Percentiles rank a stretch among this genome's conserved stretches.
Evolutionary conservation across 2,888 invertebrate species (phyloP).

Genomic region (Lasioglossum vierecki): DNA sequence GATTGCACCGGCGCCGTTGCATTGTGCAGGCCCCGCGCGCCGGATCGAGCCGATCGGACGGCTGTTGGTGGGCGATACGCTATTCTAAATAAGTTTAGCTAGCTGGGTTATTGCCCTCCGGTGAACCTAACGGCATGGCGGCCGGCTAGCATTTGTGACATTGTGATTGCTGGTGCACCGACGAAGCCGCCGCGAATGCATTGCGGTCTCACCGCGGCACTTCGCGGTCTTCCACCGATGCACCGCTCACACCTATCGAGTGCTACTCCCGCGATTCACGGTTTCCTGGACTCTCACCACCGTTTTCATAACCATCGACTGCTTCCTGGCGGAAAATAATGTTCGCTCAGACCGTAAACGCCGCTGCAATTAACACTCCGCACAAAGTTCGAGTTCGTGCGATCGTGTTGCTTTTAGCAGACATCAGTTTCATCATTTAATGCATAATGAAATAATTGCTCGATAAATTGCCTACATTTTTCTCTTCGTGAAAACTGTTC

Average conservation of each 20-base stretch:
- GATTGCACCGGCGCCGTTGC: constrained; percentile 43
- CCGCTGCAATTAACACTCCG: not conserved
- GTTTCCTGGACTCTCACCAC: constrained; percentile 22
- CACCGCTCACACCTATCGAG: constrained; percentile 48
- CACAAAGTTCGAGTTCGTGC: not conserved
- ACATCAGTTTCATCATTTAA: too few relatives aligned
- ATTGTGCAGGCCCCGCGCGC: constrained; percentile 67
- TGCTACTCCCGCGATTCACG: constrained; percentile 33
- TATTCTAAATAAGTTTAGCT: constrained; percentile 81
- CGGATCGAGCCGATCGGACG: constrained; percentile 64
- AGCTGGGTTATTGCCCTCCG: constrained; percentile 82
- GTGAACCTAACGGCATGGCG: constrained; percentile 81
- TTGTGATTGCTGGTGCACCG: constrained; percentile 71
- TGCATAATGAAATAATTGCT: too few relatives aligned
- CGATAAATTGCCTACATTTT: too few relatives aligned
- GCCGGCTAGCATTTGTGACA: constrained; percentile 75
- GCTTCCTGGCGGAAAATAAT: not conserved
- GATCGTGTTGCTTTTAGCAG: too few relatives aligned
- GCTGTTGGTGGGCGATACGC: constrained; percentile 70
- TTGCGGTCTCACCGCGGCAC: constrained; percentile 65
- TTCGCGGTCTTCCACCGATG: constrained; percentile 64
- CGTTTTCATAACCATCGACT: not conserved
- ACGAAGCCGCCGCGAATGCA: constrained; percentile 65
- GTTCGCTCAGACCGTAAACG: not conserved
- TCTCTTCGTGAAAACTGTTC: too few relatives aligned